phyloP scores from a whole-genome alignment of 1,140 invertebrate species.

The Ditylenchus dipsaci region DNA sequence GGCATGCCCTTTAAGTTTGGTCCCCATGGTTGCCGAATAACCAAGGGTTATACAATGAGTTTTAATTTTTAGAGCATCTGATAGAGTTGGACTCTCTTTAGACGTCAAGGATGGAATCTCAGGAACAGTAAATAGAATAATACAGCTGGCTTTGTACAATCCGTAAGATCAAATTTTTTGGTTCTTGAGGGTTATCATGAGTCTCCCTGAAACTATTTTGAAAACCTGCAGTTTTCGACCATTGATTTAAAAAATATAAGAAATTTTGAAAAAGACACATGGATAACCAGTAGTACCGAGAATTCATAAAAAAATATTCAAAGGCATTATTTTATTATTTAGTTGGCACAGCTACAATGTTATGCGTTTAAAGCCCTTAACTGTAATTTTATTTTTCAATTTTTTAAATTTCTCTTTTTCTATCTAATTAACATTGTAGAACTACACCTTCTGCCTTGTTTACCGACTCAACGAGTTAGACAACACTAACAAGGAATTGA shows the following conservation, averaged over 20 bases:
- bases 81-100: constrained; percentile 32
- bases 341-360: constrained; percentile 50
- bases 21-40: no score
- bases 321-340: no score
- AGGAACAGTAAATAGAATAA: constrained; percentile 22
- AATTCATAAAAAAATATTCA: no score
- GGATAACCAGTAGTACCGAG: no score
- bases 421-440: constrained; percentile 28
- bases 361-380: constrained; percentile 37
- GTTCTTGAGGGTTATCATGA: no score
- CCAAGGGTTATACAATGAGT: no score
- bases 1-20: no score
- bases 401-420: background rate
- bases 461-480: constrained; percentile 27
- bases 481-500: background rate
- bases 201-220: no score
- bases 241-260: no score
- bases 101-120: constrained; percentile 30
- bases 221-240: no score
- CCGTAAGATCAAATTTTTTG: no score
- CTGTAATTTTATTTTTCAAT: constrained; percentile 13
- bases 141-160: constrained; percentile 49
- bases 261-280: no score
- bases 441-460: constrained; percentile 51
- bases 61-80: constrained; percentile 37